Base-by-base conservation (phyloP, 2,888 invertebrate species). In the Netelia fuscicornis region DNA sequence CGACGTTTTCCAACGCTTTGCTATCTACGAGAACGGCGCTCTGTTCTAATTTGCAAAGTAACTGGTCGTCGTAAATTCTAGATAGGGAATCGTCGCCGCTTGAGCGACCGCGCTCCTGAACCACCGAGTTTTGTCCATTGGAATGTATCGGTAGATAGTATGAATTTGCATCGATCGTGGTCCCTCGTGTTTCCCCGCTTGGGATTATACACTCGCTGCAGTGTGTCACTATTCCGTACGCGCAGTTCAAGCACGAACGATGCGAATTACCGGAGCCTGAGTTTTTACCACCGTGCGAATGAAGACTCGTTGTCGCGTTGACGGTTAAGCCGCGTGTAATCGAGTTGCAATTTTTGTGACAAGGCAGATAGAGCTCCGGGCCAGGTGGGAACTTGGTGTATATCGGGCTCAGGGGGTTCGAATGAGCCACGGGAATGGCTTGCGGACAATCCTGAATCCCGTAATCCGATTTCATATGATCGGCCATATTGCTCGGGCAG, bases 171-270 rank as follows among this genome's bases (percentile, higher is more conserved):
- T 93, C 91, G 62, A 91, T 89, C 11, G 91, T 83, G 37, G 87
- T 80, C 2, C 60, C 65, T 37, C 84, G 89, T 2, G 88, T 78
- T 30, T 91, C 92, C n/a, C 86, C 84, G 13, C 88, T 68, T 20
- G 92, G 91, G 11, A 91, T 88, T 65, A 92, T 89, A 77, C 90
- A 91, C 48, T 92, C 91, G 48, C 89, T 86, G 84, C 90, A 92
- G 81, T 90, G 92, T 11, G 92, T 74, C 17, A 91, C 87, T 44
- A 90, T 89, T 52, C 91, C 91, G 44, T 90, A 92, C 9, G 89
- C 84, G 77, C 91, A 91, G 64, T 91, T 90, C 67, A 91, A 79
- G 79, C 91, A 91, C 3, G 91, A 85, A 52, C 92, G 91, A 60
- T 87, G 90, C 10, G 90, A 68, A 48, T 88, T 88, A 5, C 86